phyloP scores from a whole-genome alignment of 2,888 invertebrate genomes.

The Synanthedon andrenaeformis region DNA sequence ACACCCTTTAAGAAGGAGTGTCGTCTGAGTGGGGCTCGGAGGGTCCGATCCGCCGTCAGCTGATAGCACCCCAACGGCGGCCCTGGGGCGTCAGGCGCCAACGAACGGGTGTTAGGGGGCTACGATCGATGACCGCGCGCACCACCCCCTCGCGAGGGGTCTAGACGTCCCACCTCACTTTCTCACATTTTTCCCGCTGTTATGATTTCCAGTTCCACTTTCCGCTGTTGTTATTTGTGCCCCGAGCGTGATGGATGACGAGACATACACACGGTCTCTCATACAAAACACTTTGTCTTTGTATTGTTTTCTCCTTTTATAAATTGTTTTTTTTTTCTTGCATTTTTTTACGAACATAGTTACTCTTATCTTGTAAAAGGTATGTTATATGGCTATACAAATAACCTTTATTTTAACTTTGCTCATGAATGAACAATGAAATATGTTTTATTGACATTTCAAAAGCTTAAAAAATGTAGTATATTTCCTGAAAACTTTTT shows the following conservation, averaged over 20 bases:
- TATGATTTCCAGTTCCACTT: constrained; percentile 20
- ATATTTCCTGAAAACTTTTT: too few relatives aligned
- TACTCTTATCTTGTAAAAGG: too few relatives aligned
- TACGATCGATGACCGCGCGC: constrained; percentile 50
- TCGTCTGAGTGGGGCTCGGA: neutral
- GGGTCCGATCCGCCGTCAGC: constrained; percentile 32
- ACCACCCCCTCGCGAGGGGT: constrained; percentile 20
- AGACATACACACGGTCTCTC: constrained; percentile 14
- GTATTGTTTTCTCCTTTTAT: constrained; percentile 5
- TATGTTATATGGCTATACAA: too few relatives aligned
- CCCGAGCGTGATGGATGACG: constrained; percentile 26
- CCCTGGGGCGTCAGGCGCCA: constrained; percentile 23
- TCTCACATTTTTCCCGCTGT: constrained; percentile 41
- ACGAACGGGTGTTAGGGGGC: constrained; percentile 18
- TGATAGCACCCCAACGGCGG: constrained; percentile 38
- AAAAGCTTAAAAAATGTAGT: too few relatives aligned
- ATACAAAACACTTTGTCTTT: constrained; percentile 9
- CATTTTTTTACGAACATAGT: too few relatives aligned
- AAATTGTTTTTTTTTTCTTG: constrained; percentile 2
- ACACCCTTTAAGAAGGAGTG: constrained; percentile 6
- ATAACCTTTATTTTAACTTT: too few relatives aligned
- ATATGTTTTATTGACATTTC: too few relatives aligned
- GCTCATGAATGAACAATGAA: too few relatives aligned
- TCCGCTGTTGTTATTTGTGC: constrained; percentile 9
- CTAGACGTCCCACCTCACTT: constrained; percentile 47